A percentile compares a stretch with the other conserved stretches of the same genome.
Evolutionary conservation across 2,113 vertebrate species (phyloP).

Genomic region (Oenanthe melanoleuca): DNA sequence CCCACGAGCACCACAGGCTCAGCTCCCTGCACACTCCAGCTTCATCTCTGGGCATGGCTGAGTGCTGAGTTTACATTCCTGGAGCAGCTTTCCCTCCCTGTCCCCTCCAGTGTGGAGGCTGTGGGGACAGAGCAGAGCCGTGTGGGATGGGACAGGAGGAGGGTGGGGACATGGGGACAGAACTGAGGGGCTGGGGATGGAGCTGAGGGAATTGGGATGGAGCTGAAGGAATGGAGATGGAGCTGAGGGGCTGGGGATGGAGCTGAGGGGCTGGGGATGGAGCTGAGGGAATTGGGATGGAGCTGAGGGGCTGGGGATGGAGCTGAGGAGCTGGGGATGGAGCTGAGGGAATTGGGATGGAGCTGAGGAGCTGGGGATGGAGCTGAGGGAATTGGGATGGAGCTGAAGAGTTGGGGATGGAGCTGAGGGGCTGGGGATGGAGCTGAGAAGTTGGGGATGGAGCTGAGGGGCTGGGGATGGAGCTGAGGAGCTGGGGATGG

Average conservation of each 20-base stretch:
- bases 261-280: not conserved
- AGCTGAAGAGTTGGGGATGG: accelerated
- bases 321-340: not conserved
- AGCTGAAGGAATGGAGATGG: too few species aligned
- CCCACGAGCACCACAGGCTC: not conserved
- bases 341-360: not conserved
- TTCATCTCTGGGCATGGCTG: accelerated
- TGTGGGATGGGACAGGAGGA: accelerated
- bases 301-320: not conserved
- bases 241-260: too few species aligned
- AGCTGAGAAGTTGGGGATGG: not conserved
- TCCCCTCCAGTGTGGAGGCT: accelerated
- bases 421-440: not conserved
- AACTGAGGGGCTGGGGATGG: too few species aligned
- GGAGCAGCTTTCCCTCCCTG: accelerated
- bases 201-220: too few species aligned
- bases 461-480: not conserved
- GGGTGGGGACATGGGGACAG: not conserved
- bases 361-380: too few species aligned
- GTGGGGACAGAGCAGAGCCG: not conserved
- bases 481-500: too few species aligned
- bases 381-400: too few species aligned
- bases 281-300: not conserved
- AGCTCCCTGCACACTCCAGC: accelerated
- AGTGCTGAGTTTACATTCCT: accelerated